Percentiles rank a stretch among this genome's conserved stretches.
Conservation (phyloP, 2,888 invertebrate genomes). For the Luperina nickerlii region DNA sequence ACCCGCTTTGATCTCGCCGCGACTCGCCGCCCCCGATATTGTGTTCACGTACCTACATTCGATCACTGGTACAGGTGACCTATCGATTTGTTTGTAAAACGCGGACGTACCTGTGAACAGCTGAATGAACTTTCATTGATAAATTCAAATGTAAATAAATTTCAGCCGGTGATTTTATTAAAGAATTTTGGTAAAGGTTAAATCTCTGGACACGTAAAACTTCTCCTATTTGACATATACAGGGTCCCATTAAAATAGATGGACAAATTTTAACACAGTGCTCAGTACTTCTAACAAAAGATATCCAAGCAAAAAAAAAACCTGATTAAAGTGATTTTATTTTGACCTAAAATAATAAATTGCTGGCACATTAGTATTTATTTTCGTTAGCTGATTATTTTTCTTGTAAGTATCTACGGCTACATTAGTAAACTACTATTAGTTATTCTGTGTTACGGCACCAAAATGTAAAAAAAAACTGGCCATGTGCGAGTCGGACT, state of each 20-base stretch:
- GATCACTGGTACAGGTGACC: constrained; percentile 50
- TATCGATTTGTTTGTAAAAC: constrained; percentile 61
- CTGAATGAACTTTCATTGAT: constrained; percentile 38
- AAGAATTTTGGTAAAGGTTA: not conserved
- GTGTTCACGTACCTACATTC: constrained; percentile 67
- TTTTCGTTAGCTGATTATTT: too few relatives aligned
- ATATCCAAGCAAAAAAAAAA: too few relatives aligned
- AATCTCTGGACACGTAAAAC: not conserved
- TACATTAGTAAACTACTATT: too few relatives aligned
- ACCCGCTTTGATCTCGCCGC: constrained; percentile 79
- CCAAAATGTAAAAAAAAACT: not conserved
- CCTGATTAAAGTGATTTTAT: too few relatives aligned
- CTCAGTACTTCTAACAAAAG: too few relatives aligned
- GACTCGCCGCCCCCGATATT: constrained; percentile 75
- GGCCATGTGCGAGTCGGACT: too few relatives aligned
- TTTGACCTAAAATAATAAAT: too few relatives aligned
- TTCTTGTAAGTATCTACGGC: too few relatives aligned
- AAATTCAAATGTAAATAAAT: not conserved
- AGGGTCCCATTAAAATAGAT: too few relatives aligned
- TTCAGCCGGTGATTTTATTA: not conserved
- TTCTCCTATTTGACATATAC: not conserved
- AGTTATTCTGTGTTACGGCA: not conserved
- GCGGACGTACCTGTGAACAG: constrained; percentile 42
- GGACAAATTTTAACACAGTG: too few relatives aligned
- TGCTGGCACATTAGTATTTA: too few relatives aligned